These are phyloP conservation scores for Caenorhabditis plicata DNA, from an alignment of 2,888 invertebrate genomes.

Conservation along the genomic window DNA sequence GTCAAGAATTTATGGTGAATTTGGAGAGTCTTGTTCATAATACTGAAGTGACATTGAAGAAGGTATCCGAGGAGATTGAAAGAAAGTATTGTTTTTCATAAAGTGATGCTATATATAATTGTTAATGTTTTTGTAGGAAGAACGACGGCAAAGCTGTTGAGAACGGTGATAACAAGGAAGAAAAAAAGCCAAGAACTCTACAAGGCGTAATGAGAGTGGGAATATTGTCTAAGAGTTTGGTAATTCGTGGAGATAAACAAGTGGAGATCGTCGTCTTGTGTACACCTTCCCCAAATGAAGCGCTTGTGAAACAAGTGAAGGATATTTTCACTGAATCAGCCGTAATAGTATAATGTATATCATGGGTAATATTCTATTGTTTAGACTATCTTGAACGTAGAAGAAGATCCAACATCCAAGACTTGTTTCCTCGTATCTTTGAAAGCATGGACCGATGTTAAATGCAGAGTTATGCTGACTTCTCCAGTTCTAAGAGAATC, in stretches of 20 bases:
- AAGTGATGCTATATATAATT: neutral
- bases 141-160: neutral
- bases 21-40: constrained; percentile 88
- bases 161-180: neutral
- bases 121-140: neutral
- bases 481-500: constrained; percentile 6
- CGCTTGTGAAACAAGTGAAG: constrained; percentile 81
- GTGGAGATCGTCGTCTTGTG: constrained; percentile 86
- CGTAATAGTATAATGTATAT: too few relatives aligned
- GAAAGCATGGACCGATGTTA: neutral
- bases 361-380: neutral
- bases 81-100: neutral
- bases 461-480: constrained; percentile 1
- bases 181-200: constrained; percentile 19
- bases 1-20: constrained; percentile 61
- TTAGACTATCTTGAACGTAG: neutral
- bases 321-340: neutral
- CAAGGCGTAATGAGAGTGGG: constrained; percentile 73
- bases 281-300: constrained; percentile 85
- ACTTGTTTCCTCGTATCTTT: neutral
- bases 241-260: constrained; percentile 80
- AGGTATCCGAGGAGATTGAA: constrained; percentile 77
- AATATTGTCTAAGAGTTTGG: constrained; percentile 82
- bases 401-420: neutral
- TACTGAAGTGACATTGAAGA: constrained; percentile 89